A percentile compares a stretch with the other conserved stretches of the same genome.
phyloP scores from a whole-genome alignment of 2,888 invertebrate species.

The Acleris laterana region DNA sequence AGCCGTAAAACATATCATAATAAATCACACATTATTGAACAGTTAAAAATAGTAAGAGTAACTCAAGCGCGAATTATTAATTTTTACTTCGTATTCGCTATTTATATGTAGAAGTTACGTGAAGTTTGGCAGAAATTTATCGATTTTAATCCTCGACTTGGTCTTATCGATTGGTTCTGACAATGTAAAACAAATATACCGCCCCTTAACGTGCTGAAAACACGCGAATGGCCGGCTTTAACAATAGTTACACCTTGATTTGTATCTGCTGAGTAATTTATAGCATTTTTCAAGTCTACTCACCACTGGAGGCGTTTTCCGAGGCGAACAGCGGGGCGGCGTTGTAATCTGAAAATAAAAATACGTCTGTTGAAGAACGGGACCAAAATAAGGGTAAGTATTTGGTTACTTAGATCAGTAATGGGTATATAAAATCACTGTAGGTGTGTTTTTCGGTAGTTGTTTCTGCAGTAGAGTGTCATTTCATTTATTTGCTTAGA shows the following conservation, averaged over 20 bases:
- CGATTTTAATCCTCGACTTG: too few relatives aligned
- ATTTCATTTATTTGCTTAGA: too few relatives aligned
- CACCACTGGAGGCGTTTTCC: constrained; percentile 84
- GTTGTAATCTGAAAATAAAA: constrained; percentile 78
- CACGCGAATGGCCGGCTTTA: constrained; percentile 20
- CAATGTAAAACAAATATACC: constrained; percentile 14
- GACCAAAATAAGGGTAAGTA: not conserved
- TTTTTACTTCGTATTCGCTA: not conserved
- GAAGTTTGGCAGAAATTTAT: too few relatives aligned
- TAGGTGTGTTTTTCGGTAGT: too few relatives aligned
- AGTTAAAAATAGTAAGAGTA: not conserved
- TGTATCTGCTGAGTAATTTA: constrained; percentile 26
- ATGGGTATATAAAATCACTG: too few relatives aligned
- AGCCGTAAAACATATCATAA: not conserved
- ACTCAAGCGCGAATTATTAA: not conserved
- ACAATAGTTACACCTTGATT: constrained; percentile 27
- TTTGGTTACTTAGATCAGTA: too few relatives aligned
- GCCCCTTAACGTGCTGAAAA: constrained; percentile 4
- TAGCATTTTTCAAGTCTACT: constrained; percentile 46
- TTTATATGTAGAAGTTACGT: too few relatives aligned
- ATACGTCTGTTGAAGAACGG: constrained; percentile 36
- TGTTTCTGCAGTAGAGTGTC: too few relatives aligned
- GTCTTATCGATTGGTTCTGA: constrained; percentile 9
- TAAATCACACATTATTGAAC: not conserved
- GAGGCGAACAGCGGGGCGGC: constrained; percentile 84